Evolutionary conservation across 2,888 invertebrate species (phyloP).

Genomic region (Augochlorella aurata): DNA sequence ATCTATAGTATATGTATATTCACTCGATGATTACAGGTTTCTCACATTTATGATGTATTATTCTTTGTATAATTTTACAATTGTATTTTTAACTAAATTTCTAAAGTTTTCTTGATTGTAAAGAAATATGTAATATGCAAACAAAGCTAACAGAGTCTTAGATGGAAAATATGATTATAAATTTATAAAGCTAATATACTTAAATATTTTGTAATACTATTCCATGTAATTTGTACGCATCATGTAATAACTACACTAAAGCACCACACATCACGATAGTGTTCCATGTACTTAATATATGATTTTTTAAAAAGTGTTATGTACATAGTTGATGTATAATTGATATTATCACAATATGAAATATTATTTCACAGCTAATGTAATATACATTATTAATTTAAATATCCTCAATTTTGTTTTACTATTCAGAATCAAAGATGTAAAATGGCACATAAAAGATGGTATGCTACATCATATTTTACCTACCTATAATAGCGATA

Average conservation of each 20-base stretch:
- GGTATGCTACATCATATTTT: slow-evolving; percentile 79
- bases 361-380: slow-evolving; percentile 1
- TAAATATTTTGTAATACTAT: neutral
- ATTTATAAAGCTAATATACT: neutral
- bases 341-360: neutral
- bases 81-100: slow-evolving; percentile 18
- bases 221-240: neutral
- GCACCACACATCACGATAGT: slow-evolving; percentile 18
- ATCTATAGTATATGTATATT: slow-evolving; percentile 35
- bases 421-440: slow-evolving; percentile 75
- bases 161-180: neutral
- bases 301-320: slow-evolving; percentile 20
- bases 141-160: neutral
- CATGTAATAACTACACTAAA: neutral
- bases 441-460: slow-evolving; percentile 79
- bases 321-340: slow-evolving; percentile 5
- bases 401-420: neutral
- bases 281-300: slow-evolving; percentile 1
- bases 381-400: neutral
- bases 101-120: neutral
- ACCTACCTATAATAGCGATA: slow-evolving; percentile 77
- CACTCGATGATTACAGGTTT: neutral
- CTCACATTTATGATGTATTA: slow-evolving; percentile 17
- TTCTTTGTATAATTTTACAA: slow-evolving; percentile 26
- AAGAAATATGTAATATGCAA: neutral